These are phyloP conservation scores for Amaurobius ferox DNA, from an alignment of 2,888 invertebrate species.

Conservation along the genomic window DNA sequence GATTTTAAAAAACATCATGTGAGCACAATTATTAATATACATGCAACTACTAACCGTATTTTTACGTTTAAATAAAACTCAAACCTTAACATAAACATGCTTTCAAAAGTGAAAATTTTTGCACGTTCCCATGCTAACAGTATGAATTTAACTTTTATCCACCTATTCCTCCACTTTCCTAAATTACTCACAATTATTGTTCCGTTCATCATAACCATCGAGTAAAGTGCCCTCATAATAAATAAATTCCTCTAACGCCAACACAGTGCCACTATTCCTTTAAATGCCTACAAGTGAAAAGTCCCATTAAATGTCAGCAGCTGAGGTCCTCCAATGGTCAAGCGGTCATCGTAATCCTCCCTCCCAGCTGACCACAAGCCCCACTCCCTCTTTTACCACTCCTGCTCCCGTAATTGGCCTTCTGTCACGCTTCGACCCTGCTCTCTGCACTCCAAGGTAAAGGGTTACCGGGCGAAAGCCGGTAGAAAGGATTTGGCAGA, in stretches of 20 bases:
- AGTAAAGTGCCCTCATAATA: background rate
- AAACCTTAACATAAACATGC: too few species aligned
- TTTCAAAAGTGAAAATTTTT: too few species aligned
- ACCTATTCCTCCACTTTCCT: too few species aligned
- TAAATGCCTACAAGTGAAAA: conserved; percentile 13
- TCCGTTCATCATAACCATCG: background rate
- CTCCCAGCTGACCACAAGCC: background rate
- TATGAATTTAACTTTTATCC: too few species aligned
- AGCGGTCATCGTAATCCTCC: conserved; percentile 11
- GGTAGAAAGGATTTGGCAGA: background rate
- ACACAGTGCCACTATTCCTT: background rate
- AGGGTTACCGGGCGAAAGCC: background rate
- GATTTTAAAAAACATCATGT: too few species aligned
- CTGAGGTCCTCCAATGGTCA: conserved; percentile 1
- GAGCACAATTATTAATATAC: too few species aligned
- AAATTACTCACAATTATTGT: background rate
- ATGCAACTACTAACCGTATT: too few species aligned
- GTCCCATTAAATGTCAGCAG: conserved; percentile 3
- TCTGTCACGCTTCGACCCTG: conserved; percentile 9
- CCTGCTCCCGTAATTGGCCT: conserved; percentile 16
- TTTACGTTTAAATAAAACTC: too few species aligned
- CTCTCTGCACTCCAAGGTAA: background rate
- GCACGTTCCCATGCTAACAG: too few species aligned
- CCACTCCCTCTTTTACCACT: background rate
- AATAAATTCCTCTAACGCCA: background rate